Evolutionary conservation across 2,113 vertebrate genomes (phyloP).

Genomic region (Herpailurus yagouaroundi): DNA sequence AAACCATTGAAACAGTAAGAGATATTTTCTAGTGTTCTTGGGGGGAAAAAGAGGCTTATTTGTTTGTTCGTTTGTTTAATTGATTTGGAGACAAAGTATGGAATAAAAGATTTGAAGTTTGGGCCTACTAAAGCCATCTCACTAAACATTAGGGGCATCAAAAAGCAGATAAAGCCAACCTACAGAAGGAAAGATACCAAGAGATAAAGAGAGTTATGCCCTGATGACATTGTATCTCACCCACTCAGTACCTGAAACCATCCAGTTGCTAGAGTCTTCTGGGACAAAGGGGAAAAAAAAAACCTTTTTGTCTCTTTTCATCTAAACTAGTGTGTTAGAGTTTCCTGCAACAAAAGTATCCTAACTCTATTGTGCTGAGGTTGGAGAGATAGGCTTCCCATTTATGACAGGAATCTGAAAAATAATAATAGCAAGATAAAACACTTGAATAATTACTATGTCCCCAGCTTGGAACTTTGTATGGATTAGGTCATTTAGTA

Average conservation of each 20-base stretch:
- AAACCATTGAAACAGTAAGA: not conserved
- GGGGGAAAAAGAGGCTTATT: not conserved
- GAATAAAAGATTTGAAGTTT: not conserved
- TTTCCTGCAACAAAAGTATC: not conserved
- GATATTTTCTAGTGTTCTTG: not conserved
- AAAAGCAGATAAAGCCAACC: not conserved
- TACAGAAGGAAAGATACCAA: not conserved
- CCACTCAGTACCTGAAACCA: not conserved
- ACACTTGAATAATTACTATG: not conserved
- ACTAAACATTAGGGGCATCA: not conserved
- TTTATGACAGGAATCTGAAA: not conserved
- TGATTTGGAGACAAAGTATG: not conserved
- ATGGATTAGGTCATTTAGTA: not conserved
- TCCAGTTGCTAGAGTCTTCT: not conserved
- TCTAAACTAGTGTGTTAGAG: not conserved
- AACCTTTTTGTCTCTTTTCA: not conserved
- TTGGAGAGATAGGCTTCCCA: not conserved
- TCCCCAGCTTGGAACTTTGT: not conserved
- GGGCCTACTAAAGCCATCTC: not conserved
- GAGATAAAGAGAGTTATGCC: not conserved
- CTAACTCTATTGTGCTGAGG: not conserved
- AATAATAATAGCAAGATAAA: not conserved
- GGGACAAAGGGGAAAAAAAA: not conserved
- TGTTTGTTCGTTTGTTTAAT: not conserved
- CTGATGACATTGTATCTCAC: not conserved